Evolutionary conservation across 1,140 invertebrate species (phyloP), one percentile per base, ranked within the genome.

Genomic region (Tetragonula clypearis): DNA sequence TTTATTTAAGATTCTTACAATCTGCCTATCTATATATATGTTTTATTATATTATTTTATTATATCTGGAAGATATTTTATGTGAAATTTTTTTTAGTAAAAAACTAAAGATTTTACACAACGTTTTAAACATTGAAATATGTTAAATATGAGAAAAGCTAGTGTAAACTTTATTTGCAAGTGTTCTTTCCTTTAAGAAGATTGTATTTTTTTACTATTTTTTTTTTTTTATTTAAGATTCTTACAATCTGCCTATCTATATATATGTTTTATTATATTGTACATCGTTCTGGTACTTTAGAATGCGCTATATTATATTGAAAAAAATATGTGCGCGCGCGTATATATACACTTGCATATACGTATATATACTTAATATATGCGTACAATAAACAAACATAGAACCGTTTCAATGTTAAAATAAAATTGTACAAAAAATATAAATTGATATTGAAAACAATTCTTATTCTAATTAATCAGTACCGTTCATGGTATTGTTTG

Each of bases 381-480:
- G 5, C 21, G 1, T 41, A 11, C 15, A 19, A 30, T 30, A 74
- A 30, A 21, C 17, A 49, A 2, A 21, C 21, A 49, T 8, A 65
- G 35, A 79, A 55, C 21, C 55, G 12, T 19, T 72, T 62, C 15
- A 77, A 35, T 21, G 15, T 19, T 55, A 55, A 30, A 41, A 55
- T 60, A 73, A 73, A 62, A 23, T n/a, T 55, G 1, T 41, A 69
- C 49, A 6, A 77, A 58, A 58, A 49, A 6, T 77, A 49, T 49
- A 77, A 58, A 53, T 30, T 62, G 1, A 49, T 23, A 30, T 73
- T 79, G 2, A 56, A 79, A 79, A 1, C 9, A 23, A 53, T 9
- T 30, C 62, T 62, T 62, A 62, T 85, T 81, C 30, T 15, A 66
- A 65, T n/a, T 58, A 81, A 85, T 66, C 60, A 69, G 35, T n/a